Evolutionary conservation across 2,797 vertebrate species (phyloP).

Genomic region (Phyllotis vaccarum): DNA sequence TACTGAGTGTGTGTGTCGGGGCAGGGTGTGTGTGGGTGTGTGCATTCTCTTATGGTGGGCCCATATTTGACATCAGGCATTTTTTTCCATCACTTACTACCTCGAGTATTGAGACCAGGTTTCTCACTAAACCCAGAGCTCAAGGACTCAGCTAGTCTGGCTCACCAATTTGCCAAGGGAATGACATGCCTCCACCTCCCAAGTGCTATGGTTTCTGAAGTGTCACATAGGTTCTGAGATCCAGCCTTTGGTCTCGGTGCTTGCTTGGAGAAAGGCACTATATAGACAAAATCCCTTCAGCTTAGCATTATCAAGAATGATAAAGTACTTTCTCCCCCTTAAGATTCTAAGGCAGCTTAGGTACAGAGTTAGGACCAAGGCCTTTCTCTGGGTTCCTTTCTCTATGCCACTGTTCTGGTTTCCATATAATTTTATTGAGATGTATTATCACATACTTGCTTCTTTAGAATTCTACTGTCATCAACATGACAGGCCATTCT

Average conservation of each 20-base stretch:
- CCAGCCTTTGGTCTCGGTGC: neutral
- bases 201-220: neutral
- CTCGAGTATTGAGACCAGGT: neutral
- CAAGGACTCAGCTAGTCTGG: neutral
- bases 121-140: neutral
- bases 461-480: slow-evolving; percentile 53
- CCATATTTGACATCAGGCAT: neutral
- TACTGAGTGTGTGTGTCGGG: neutral
- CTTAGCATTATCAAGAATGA: slow-evolving; percentile 26
- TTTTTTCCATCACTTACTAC: neutral
- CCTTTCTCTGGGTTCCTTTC: neutral
- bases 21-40: neutral
- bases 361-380: neutral
- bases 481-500: neutral
- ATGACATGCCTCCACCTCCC: neutral
- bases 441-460: neutral
- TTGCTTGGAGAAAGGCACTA: neutral
- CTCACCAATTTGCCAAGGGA: neutral
- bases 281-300: neutral
- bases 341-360: neutral
- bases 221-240: neutral
- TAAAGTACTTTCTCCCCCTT: neutral
- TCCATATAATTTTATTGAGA: neutral
- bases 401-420: neutral
- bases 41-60: neutral